Evolutionary conservation across 37 sponge, comb jelly and placozoan genomes (phyloP), one percentile per base, ranked within the genome.

Genomic region (Aplysina aerophoba): DNA sequence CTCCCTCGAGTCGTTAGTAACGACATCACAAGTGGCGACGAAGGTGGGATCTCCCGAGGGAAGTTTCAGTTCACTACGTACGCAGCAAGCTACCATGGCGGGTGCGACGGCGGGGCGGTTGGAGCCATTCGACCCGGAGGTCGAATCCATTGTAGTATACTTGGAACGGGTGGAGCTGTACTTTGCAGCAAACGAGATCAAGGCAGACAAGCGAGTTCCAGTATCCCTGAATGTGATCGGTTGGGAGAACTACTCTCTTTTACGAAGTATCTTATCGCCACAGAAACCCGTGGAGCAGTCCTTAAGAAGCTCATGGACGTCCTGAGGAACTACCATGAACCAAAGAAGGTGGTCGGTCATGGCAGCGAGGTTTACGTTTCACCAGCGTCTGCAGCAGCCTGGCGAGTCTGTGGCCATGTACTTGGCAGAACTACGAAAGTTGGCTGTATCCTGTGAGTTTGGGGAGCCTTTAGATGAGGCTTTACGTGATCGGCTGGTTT

Each of bases 351-450:
- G 22, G 20, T 21, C 20, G n/a, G n/a, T n/a, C n/a, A 75, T 40
- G 14, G 78, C 78, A 37, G 78, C 39, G 24, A 53, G 78, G 2
- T 75, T 75, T 25, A 53, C 39, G 12, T 75, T 75, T 41, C 37
- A 75, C 11, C 44, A 25, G 21, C 20, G 78, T 1, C 4, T 2
- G 2, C 78, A 75, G 54, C 25, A 4, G 1, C 78, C 78, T 44
- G 35, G 13, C 1, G 78, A 75, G 37, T 40, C 78, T 0, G 25
- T 75, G 41, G 44, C 54, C 78, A 54, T 41, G 20, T 75, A 41
- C 39, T 20, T 75, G 16, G 78, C 78, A 0, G 53, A 75, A 36
- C 54, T 75, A 8, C 37, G 39, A 1, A 0, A 54, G 15, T 22
- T 75, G 37, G 13, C 78, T 1, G 37, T 44, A 1, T 13, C 5